Evolutionary conservation across 2,113 vertebrate genomes (phyloP).

Genomic region (Anhinga rufa): DNA sequence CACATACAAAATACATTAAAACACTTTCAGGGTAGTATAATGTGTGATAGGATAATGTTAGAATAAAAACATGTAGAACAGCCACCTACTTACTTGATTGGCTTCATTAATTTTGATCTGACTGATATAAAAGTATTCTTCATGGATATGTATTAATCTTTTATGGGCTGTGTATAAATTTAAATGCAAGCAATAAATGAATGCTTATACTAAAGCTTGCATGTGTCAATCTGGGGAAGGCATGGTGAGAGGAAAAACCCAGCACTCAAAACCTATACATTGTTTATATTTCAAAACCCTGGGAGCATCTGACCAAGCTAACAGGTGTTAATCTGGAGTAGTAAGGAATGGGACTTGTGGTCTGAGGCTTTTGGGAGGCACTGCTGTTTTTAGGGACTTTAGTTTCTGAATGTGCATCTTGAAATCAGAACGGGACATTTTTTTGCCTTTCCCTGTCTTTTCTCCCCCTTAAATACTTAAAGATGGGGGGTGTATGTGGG

Average conservation of each 20-base stretch:
- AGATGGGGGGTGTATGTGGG: background rate
- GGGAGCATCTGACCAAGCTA: background rate
- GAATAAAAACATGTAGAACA: slow-evolving; percentile 50
- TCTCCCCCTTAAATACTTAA: background rate
- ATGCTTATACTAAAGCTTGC: background rate
- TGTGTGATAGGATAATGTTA: slow-evolving; percentile 23
- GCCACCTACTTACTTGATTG: slow-evolving; percentile 55
- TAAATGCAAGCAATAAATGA: slow-evolving; percentile 39
- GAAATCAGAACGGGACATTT: background rate
- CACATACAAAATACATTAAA: slow-evolving; percentile 53
- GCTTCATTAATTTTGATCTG: slow-evolving; percentile 68
- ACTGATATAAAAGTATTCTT: slow-evolving; percentile 60
- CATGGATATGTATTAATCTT: slow-evolving; percentile 55
- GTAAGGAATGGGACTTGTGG: background rate
- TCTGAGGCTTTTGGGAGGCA: background rate
- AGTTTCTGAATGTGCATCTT: background rate
- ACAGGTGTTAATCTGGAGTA: background rate
- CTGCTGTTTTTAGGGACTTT: background rate
- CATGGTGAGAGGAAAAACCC: background rate
- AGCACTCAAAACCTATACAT: background rate
- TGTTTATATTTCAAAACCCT: background rate
- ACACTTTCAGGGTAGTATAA: slow-evolving; percentile 18
- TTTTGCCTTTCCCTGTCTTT: background rate
- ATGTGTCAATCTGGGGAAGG: background rate
- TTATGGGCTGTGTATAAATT: slow-evolving; percentile 49